Percentiles rank a stretch among this genome's conserved stretches.
phyloP scores from a whole-genome alignment of 2,113 vertebrate species.

The Pao palembangensis region DNA sequence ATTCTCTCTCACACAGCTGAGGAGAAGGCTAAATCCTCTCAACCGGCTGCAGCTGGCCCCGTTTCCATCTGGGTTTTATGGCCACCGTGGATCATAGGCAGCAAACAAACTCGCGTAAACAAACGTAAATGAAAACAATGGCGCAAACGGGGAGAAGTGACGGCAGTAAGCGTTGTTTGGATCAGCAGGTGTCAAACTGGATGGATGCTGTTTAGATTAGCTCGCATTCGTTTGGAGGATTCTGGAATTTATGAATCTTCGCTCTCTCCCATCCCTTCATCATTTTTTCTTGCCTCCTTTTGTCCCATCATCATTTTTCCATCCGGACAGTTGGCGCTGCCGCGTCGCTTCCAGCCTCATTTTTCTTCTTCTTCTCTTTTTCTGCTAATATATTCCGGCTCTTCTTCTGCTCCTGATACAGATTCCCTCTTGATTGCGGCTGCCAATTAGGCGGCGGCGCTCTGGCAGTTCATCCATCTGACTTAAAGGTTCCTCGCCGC shows the following conservation, averaged over 20 bases:
- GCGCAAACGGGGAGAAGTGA: no score
- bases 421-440: slow-evolving; percentile 59
- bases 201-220: no score
- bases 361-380: slow-evolving; percentile 32
- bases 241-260: slow-evolving; percentile 12
- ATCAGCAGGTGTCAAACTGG: no score
- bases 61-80: no score
- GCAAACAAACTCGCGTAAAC: no score
- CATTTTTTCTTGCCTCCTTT: neutral
- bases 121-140: no score
- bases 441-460: slow-evolving; percentile 61
- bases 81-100: no score
- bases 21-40: no score
- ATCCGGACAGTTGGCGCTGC: slow-evolving; percentile 49
- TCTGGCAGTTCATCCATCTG: slow-evolving; percentile 70
- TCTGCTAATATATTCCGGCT: slow-evolving; percentile 46
- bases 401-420: slow-evolving; percentile 54
- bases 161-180: no score
- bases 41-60: no score
- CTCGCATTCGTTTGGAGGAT: no score
- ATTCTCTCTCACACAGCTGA: no score
- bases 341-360: slow-evolving; percentile 43
- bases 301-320: slow-evolving; percentile 43
- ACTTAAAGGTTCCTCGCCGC: slow-evolving; percentile 70
- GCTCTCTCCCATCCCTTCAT: slow-evolving; percentile 20